Evolutionary conservation across 1,140 invertebrate species (phyloP).

Genomic region (Hycleus phaleratus): DNA sequence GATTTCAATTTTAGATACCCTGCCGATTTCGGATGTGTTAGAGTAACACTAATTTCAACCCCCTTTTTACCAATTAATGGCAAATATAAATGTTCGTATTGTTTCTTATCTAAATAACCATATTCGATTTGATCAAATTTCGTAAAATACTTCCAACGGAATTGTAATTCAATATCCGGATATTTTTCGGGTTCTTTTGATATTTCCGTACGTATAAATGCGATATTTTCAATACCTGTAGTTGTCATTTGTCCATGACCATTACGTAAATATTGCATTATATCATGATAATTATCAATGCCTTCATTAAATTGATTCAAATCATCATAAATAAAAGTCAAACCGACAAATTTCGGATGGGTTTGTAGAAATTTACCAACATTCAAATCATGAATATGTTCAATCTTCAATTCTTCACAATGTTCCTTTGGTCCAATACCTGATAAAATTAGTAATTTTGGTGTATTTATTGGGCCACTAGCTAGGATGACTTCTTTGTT

Average conservation of each 20-base stretch:
- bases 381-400: conserved; percentile 43
- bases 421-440: conserved; percentile 63
- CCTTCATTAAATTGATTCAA: conserved; percentile 2
- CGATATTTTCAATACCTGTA: conserved; percentile 45
- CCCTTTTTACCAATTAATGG: conserved; percentile 23
- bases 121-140: conserved; percentile 32
- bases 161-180: conserved; percentile 55
- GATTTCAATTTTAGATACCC: conserved; percentile 59
- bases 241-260: conserved; percentile 36
- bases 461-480: conserved; percentile 67
- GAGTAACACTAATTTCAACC: conserved; percentile 60
- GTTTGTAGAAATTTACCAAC: conserved; percentile 51
- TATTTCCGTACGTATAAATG: conserved; percentile 44
- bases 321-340: conserved; percentile 41
- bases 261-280: conserved; percentile 2
- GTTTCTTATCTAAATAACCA: conserved; percentile 13
- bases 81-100: conserved; percentile 21
- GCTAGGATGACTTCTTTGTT: conserved; percentile 59
- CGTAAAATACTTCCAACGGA: conserved; percentile 32
- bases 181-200: conserved; percentile 44
- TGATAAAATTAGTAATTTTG: conserved; percentile 70
- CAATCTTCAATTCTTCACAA: conserved; percentile 52
- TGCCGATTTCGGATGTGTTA: conserved; percentile 64
- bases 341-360: conserved; percentile 46
- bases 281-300: neutral